These are phyloP conservation scores for Phenganax marumi DNA, from an alignment of 92 coral and sea anemone species.

Conservation along the genomic window DNA sequence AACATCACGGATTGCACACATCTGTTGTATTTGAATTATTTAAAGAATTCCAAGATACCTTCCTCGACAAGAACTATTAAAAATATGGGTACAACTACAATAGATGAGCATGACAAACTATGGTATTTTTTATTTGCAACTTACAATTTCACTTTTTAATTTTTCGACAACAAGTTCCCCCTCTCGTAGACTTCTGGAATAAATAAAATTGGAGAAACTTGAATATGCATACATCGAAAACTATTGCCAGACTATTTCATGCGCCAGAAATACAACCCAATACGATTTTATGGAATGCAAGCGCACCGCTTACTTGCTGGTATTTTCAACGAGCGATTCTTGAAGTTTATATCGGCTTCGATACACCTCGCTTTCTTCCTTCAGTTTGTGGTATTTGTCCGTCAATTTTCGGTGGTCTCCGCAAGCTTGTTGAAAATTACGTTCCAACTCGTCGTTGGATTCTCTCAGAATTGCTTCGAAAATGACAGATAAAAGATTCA, in stretches of 20 bases:
- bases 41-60: too few relatives aligned
- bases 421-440: neutral
- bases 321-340: slow-evolving; percentile 27
- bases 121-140: neutral
- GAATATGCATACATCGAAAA: neutral
- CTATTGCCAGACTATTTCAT: neutral
- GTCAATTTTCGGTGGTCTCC: slow-evolving; percentile 18
- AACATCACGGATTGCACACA: too few relatives aligned
- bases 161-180: slow-evolving; percentile 17
- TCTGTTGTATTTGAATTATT: too few relatives aligned
- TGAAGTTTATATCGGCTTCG: slow-evolving; percentile 3
- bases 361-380: slow-evolving; percentile 9
- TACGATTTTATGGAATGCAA: neutral
- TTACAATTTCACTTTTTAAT: slow-evolving; percentile 33
- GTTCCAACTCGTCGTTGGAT: slow-evolving; percentile 33
- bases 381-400: slow-evolving; percentile 38
- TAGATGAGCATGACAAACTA: neutral
- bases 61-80: neutral
- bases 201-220: neutral
- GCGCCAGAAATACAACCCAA: neutral
- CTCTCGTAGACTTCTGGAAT: slow-evolving; percentile 18
- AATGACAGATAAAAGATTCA: neutral
- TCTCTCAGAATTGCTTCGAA: neutral
- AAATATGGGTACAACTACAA: neutral
- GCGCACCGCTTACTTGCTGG: slow-evolving; percentile 30